Evolutionary conservation across 2,113 vertebrate genomes (phyloP).

Genomic region (Cyrtonyx montezumae): DNA sequence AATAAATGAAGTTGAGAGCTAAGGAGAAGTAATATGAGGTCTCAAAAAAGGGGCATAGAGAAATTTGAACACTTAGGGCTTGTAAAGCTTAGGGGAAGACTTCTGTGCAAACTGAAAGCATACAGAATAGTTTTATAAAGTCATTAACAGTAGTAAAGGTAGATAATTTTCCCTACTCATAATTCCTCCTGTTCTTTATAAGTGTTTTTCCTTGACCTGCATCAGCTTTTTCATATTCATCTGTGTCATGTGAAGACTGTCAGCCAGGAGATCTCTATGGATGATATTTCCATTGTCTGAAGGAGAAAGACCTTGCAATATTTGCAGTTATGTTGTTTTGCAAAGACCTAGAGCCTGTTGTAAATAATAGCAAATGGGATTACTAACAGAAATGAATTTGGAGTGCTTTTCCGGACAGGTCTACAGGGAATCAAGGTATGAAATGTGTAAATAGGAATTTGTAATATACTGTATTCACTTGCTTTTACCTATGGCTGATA

Average conservation of each 20-base stretch:
- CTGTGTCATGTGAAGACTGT: background rate
- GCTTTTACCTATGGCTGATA: background rate
- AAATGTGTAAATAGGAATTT: constrained; percentile 28
- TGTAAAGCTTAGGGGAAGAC: background rate
- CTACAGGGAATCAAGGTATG: background rate
- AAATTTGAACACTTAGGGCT: background rate
- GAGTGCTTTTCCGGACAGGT: background rate
- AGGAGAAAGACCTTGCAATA: background rate
- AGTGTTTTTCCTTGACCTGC: background rate
- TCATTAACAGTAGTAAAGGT: background rate
- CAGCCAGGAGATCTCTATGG: background rate
- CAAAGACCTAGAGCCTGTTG: background rate
- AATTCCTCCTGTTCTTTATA: background rate
- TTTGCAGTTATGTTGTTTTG: background rate
- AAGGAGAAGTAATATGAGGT: background rate
- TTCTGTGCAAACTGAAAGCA: background rate
- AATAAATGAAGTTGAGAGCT: constrained; percentile 14
- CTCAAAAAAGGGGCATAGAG: background rate
- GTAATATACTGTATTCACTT: background rate
- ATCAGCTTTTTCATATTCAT: background rate
- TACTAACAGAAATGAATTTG: background rate
- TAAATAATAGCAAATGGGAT: background rate
- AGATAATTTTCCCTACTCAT: background rate
- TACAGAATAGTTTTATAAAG: background rate
- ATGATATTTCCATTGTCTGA: background rate